Evolutionary conservation across 2,888 invertebrate species (phyloP), one percentile per base, ranked within the genome.

Genomic region (Masnerella sp.): DNA sequence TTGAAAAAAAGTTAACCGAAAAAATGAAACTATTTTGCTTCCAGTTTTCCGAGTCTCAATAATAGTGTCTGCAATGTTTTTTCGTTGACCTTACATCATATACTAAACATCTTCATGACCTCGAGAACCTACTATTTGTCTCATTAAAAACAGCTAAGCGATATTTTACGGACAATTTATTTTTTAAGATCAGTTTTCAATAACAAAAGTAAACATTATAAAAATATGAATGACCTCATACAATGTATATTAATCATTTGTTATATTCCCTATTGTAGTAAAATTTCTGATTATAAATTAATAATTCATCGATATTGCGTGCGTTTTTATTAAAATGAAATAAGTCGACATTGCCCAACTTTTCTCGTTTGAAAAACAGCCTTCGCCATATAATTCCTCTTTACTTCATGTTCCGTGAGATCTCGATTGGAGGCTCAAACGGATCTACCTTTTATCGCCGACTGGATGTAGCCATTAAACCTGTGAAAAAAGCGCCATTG

Each of bases 71-170:
- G 34, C 43, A 11, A 30, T 51, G 51, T 36, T 51, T 67, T 58
- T 51, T 51, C 42, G 8, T 32, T 51, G 68, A 68, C 68, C 68
- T 68, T 68, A 59, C 59, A 59, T 45, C 28, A 45, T 45, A 45
- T 42, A 18, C 40, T 45, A 54, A 15, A 67, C 65, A 42, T 68
- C 59, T 68, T 59, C 61, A 54, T 54, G 69, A 59, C 69, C 59
- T 69, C 54, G 54, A 47, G 20, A 61, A 34, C 25, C 20, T 17
- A 47, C 40, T 54, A 61, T 32, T 61, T 54, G 47, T 61, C 54
- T 69, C 61, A 61, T 54, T 69, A 59, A 54, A 54, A 52, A 51
- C 36, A 11, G 15, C 12, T n/a, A 12, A 32, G 25, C 9, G 42
- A 18, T 47, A 47, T 54, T 54, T 61, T 20, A 11, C 36, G 38